Evolutionary conservation across 2,797 vertebrate species (phyloP), one percentile per base, ranked within the genome.

Genomic region (Carduelis carduelis): DNA sequence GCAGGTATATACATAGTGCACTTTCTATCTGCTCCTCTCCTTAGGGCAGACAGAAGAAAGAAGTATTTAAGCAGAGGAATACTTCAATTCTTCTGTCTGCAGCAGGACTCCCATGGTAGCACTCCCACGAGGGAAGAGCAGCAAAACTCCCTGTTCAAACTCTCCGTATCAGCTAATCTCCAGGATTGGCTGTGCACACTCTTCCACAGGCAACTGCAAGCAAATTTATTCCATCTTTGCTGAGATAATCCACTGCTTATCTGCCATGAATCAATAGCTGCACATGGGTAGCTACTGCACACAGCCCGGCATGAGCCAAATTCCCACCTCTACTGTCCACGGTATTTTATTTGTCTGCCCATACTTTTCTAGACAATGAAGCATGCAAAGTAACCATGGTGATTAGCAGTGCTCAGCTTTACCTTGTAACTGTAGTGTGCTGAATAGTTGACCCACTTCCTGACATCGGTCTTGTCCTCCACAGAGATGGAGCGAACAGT

Each of bases 401-500:
- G 52, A 79, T 0, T 22, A 63, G 59, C 53, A 50, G 28, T 22
- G 72, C 82, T 18, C 8, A 50, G 19, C 43, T 71, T 86, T 98
- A 99, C 99, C 99, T 99, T 98, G 96, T 99, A 99, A 93, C 96
- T 98, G 97, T 98, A 99, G 96, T 99, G 98, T 74, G 99, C 98
- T 50, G 98, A 98, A 87, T 99, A 99, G 95, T 98, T 98, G 96
- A 99, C 98, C 98, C 99, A 99, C 88, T 99, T 99, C 96, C 98
- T 98, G 79, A 99, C 96, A 2, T 98, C 97, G 0, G 92, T 96
- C 95, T 98, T 98, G 93, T 98, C 98, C 89, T 98, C 98, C 12
- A 99, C 98, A 2, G 98, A 98, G 91, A 99, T 97, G 55, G 98
- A 99, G 22, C 99, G 98, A 43, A 99, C 95, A 0, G 98, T 53